Evolutionary conservation across 2,888 invertebrate genomes (phyloP).

Genomic region (Tetheella fluctuosa): DNA sequence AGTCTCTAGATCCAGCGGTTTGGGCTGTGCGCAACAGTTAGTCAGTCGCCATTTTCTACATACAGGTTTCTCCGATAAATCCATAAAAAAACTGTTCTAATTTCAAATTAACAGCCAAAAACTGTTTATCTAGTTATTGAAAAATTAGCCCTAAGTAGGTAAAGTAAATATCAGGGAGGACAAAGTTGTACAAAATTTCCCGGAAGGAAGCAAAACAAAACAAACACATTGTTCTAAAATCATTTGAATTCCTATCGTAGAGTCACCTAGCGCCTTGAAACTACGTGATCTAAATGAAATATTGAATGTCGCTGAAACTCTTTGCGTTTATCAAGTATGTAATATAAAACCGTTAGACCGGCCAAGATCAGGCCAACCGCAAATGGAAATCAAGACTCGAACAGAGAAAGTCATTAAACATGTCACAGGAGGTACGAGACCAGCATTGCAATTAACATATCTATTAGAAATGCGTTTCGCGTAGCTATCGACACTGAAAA

Average conservation of each 20-base stretch:
- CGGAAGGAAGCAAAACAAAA: conserved; percentile 27
- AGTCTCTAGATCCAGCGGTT: too few relatives aligned
- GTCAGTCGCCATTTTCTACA: too few relatives aligned
- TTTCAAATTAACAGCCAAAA: too few relatives aligned
- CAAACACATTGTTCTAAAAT: conserved; percentile 36
- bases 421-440: conserved; percentile 56
- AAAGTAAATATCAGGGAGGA: neutral
- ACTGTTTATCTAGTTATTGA: too few relatives aligned
- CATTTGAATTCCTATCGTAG: conserved; percentile 45
- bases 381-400: conserved; percentile 62
- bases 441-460: conserved; percentile 58
- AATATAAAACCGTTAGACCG: conserved; percentile 46
- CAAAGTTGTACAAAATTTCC: conserved; percentile 15
- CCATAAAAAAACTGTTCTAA: too few relatives aligned
- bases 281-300: conserved; percentile 59
- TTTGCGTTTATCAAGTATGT: conserved; percentile 33
- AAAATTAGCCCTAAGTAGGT: too few relatives aligned
- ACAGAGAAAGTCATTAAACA: conserved; percentile 81
- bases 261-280: conserved; percentile 47
- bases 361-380: conserved; percentile 49
- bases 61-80: too few relatives aligned
- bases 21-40: too few relatives aligned
- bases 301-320: conserved; percentile 50
- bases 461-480: conserved; percentile 44
- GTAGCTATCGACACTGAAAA: conserved; percentile 27